A percentile compares a stretch with the other conserved stretches of the same genome.
phyloP scores from a whole-genome alignment of 2,888 invertebrate species.

The Noctua janthina region DNA sequence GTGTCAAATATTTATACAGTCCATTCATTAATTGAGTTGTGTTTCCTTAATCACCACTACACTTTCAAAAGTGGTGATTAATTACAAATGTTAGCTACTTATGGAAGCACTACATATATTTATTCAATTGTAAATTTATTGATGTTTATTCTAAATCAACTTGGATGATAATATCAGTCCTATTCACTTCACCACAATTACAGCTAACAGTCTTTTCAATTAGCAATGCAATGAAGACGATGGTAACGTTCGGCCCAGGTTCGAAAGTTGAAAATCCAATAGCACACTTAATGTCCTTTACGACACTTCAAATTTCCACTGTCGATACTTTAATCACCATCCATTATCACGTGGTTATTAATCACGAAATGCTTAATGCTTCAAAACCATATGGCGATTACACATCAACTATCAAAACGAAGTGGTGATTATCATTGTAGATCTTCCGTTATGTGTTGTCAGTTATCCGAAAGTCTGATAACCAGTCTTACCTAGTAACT shows the following conservation, averaged over 20 bases:
- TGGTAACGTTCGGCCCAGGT: not conserved
- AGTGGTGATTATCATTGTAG: slow-evolving; percentile 10
- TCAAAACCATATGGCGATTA: slow-evolving; percentile 9
- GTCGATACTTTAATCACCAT: slow-evolving; percentile 1
- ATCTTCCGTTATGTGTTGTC: not conserved
- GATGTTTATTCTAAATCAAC: slow-evolving; percentile 28
- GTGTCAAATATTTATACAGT: slow-evolving; percentile 31
- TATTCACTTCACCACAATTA: slow-evolving; percentile 16
- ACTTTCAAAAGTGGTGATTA: slow-evolving; percentile 1
- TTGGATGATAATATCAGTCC: slow-evolving; percentile 10
- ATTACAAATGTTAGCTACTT: slow-evolving; percentile 3
- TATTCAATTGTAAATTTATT: not conserved
- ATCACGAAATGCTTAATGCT: not conserved
- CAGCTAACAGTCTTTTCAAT: slow-evolving; percentile 37
- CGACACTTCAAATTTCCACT: not conserved
- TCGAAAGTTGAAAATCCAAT: not conserved
- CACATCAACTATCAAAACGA: not conserved
- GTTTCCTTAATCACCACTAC: slow-evolving; percentile 25
- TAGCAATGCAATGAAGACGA: not conserved
- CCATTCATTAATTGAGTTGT: slow-evolving; percentile 23
- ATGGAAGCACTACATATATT: slow-evolving; percentile 21
- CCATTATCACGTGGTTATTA: not conserved
- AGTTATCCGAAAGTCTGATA: not conserved
- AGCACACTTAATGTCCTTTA: not conserved
- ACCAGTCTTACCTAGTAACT: not conserved